Base-by-base conservation (phyloP, 2,797 vertebrate species). In the Margarornis squamiger region DNA sequence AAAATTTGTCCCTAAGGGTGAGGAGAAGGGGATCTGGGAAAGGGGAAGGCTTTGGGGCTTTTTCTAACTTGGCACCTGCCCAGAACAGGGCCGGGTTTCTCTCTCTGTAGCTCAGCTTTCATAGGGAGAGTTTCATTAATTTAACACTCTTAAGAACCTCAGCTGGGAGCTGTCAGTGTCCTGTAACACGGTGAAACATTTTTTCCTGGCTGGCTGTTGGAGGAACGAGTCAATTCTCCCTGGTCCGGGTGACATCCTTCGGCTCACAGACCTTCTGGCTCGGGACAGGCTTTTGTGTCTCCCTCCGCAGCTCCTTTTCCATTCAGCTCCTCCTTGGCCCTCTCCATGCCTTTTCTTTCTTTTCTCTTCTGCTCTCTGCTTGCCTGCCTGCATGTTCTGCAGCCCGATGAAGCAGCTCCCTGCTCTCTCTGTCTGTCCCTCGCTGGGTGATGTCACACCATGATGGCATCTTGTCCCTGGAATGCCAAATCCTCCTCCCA, bases 191-290 rank as follows among this genome's bases (percentile, higher is more conserved):
- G 83, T 96, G 97, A 96, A 95, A 93, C 95, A 75, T 81, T 97
- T 95, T 94, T 96, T 97, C 95, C 96, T 97, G 97, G 95, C 95
- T 97, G 97, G 97, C 96, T 97, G 96, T 97, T 96, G 97, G 97
- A 97, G 96, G 97, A 97, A 97, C 96, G 73, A 97, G 95, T 93
- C 96, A 94, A 96, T 95, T 96, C 96, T 97, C 93, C 90, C 95
- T 73, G 95, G 45, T 97, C 82, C 96, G 57, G 95, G 97, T 29
- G 93, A 93, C 96, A 96, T 95, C 94, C 97, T 96, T 93, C 95
- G 94, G 93, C 96, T 96, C 95, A 95, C 95, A 96, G 96, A 97
- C 89, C 96, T 95, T 97, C 97, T 95, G 96, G 86, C 95, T 97
- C 75, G 75, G 94, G 95, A 96, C 94, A 96, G 96, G 96, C 96